Conservation (phyloP, 2,113 vertebrate species). For the Odontesthes bonariensis region DNA sequence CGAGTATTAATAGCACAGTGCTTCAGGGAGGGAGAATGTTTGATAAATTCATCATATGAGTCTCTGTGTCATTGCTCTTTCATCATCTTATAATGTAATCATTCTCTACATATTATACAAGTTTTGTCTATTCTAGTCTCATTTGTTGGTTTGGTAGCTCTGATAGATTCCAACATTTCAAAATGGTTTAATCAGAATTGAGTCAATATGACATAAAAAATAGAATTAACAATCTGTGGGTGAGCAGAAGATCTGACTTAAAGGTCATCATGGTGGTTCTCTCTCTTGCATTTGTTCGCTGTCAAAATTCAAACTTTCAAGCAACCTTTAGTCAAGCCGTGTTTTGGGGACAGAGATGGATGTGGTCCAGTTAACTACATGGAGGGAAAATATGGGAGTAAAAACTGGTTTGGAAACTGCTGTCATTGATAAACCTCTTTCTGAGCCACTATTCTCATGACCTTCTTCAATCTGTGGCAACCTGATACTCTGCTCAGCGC, state of each 20-base stretch:
- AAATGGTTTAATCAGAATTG: neutral
- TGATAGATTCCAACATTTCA: neutral
- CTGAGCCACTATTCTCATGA: neutral
- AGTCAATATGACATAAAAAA: neutral
- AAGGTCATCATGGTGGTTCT: neutral
- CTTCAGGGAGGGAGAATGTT: conserved; percentile 42
- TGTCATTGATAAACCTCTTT: neutral
- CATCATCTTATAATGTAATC: neutral
- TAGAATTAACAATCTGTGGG: neutral
- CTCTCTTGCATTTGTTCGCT: neutral
- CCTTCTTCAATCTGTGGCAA: neutral
- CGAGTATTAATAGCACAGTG: conserved; percentile 69
- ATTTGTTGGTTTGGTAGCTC: neutral
- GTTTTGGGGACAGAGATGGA: neutral
- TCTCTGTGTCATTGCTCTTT: conserved; percentile 12
- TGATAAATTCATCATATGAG: conserved; percentile 30
- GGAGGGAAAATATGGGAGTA: neutral
- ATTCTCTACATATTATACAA: neutral
- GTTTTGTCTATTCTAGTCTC: neutral
- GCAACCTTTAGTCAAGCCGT: neutral
- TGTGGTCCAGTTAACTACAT: neutral
- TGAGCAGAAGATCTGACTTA: neutral
- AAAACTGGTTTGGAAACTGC: conserved; percentile 11
- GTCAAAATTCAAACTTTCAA: neutral
- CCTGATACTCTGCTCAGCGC: conserved; percentile 27